Evolutionary conservation across 2,797 vertebrate genomes (phyloP).

Genomic region (Acanthiza pusilla): DNA sequence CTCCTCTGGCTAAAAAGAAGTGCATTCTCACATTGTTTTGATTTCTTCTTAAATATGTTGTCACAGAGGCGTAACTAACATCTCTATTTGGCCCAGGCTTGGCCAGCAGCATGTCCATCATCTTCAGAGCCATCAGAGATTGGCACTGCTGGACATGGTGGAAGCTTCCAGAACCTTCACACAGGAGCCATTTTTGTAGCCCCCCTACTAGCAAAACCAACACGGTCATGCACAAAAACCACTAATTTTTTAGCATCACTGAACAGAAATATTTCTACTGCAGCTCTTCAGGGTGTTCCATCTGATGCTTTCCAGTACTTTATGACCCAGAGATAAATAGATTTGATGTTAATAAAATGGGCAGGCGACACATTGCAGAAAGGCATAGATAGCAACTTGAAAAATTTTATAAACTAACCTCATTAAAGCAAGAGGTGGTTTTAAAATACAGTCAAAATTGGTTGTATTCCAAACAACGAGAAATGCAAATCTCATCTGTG

Average conservation of each 20-base stretch:
- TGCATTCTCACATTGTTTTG: too few relatives aligned
- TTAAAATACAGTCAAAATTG: background rate
- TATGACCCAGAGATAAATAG: background rate
- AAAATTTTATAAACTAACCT: background rate
- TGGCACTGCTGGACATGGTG: too few relatives aligned
- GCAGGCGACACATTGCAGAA: background rate
- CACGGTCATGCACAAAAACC: background rate
- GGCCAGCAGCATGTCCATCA: too few relatives aligned
- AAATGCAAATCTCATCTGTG: background rate
- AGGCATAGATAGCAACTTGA: background rate
- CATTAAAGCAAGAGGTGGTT: background rate
- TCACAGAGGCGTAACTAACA: too few relatives aligned
- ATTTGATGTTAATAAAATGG: background rate
- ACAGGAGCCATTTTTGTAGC: too few relatives aligned
- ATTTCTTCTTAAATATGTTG: too few relatives aligned
- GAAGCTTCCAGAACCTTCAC: too few relatives aligned
- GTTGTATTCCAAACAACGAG: background rate
- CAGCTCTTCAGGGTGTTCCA: background rate
- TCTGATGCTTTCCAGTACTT: background rate
- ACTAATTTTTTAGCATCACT: background rate
- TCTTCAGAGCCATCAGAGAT: too few relatives aligned
- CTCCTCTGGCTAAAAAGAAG: too few relatives aligned
- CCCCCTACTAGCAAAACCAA: too few relatives aligned
- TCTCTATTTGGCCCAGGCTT: too few relatives aligned
- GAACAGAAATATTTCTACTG: background rate